phyloP scores from a whole-genome alignment of 2,113 vertebrate genomes.

The Nettapus auritus region DNA sequence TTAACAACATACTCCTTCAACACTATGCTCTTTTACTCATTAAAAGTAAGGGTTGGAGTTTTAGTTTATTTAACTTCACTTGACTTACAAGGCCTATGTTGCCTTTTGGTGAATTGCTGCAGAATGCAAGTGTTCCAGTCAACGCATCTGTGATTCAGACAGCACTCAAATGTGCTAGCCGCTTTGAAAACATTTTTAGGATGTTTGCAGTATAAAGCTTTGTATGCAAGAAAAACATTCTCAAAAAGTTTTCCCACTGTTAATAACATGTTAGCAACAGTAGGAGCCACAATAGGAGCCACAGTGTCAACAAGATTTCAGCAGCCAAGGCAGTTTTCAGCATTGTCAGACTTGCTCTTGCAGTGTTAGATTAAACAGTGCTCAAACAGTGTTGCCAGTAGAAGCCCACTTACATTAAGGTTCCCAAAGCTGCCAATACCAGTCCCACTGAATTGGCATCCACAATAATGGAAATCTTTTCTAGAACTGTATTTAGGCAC shows the following conservation, averaged over 20 bases:
- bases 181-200: background rate
- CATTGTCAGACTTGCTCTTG: conserved; percentile 59
- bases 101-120: background rate
- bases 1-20: background rate
- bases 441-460: conserved; percentile 70
- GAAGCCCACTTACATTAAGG: conserved; percentile 69
- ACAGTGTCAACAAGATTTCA: conserved; percentile 42
- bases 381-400: conserved; percentile 63
- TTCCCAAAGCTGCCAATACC: conserved; percentile 71
- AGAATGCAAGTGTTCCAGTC: conserved; percentile 21
- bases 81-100: background rate
- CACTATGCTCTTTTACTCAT: background rate
- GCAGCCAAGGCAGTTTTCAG: conserved; percentile 69
- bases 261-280: conserved; percentile 67
- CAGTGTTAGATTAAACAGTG: conserved; percentile 62
- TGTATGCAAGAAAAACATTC: conserved; percentile 43
- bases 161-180: conserved; percentile 30
- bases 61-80: background rate
- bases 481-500: conserved; percentile 71
- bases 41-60: background rate
- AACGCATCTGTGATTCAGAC: conserved; percentile 13
- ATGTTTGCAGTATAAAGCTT: conserved; percentile 44
- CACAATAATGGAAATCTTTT: conserved; percentile 71
- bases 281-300: conserved; percentile 60
- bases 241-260: conserved; percentile 60